Base-by-base conservation (phyloP, 2,113 vertebrate species). In the Ptychochromis oligacanthus region DNA sequence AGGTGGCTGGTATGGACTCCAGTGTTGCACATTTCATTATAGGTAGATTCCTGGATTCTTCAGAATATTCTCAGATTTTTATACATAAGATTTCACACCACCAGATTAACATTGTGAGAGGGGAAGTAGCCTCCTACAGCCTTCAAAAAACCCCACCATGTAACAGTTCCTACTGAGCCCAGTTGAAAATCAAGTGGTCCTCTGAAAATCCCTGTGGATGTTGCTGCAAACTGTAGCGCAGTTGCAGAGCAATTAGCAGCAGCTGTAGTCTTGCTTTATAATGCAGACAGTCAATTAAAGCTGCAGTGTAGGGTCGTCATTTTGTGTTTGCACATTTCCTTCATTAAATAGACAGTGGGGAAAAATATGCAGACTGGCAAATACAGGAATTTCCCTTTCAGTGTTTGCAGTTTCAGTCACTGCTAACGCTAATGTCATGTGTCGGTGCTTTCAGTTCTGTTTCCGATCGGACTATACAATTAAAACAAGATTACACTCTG, bases 381-480 rank as follows among this genome's bases (percentile, higher is more conserved):
- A 79, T 38, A 7, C 7, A 24, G 2, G 7, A 18, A 18, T 43
- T 62, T 62, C 1, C n/a, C 15, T 36, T 46, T 52, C 1, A 15
- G 0, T 12, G 0, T 60, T 9, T 58, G 6, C 34, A 56, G 4
- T 67, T 28, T 54, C 1, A 46, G 52, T 49, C 0, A 36, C 49
- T 59, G 20, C 28, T 59, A 18, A n/a, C 13, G 34, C 22, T 18
- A 15, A 26, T 38, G 46, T 67, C 4, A 3, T 7, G 15, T 34
- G 55, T 70, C 40, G 12, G 17, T 31, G 20, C 46, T 24, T 58
- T 46, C 2, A 55, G 7, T 28, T 62, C 52, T 80, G 6, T 80
- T 80, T 82, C 56, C 81, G 36, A 61, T 86, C 77, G 79, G 72
- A 52, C 14, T 40, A 13, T 28, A 56, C 20, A 61, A 59, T 79